phyloP scores from a whole-genome alignment of 1,140 invertebrate genomes.

The Acyrthosiphon pisum region DNA sequence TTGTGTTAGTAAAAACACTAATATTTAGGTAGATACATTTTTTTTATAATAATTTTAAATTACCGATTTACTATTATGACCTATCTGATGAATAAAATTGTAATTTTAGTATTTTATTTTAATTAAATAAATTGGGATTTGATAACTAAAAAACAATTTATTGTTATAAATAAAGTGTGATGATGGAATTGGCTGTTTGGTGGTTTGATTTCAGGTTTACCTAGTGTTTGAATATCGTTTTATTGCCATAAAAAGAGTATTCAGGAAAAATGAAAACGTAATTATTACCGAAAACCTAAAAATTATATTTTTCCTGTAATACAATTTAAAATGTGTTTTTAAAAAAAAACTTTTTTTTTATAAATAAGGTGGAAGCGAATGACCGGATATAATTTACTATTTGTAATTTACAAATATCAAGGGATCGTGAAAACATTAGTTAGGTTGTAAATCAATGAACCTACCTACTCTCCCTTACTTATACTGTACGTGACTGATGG shows the following conservation, averaged over 20 bases:
- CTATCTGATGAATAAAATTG: no score
- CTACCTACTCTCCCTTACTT: background rate
- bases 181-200: background rate
- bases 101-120: no score
- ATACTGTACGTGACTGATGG: conserved; percentile 41
- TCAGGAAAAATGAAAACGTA: background rate
- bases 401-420: conserved; percentile 43
- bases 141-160: background rate
- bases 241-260: background rate
- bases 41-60: no score
- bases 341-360: no score
- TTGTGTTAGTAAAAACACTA: no score
- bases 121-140: background rate
- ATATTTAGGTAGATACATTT: no score
- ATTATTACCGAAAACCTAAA: background rate
- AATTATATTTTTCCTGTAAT: background rate
- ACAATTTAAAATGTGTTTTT: no score
- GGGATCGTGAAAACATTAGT: conserved; percentile 48
- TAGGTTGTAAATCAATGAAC: conserved; percentile 51
- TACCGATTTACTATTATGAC: no score
- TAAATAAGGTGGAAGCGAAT: conserved; percentile 9
- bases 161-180: background rate
- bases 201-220: background rate
- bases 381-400: conserved; percentile 46
- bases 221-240: no score